Evolutionary conservation across 2,113 vertebrate genomes (phyloP).

Genomic region (Scomber scombrus): DNA sequence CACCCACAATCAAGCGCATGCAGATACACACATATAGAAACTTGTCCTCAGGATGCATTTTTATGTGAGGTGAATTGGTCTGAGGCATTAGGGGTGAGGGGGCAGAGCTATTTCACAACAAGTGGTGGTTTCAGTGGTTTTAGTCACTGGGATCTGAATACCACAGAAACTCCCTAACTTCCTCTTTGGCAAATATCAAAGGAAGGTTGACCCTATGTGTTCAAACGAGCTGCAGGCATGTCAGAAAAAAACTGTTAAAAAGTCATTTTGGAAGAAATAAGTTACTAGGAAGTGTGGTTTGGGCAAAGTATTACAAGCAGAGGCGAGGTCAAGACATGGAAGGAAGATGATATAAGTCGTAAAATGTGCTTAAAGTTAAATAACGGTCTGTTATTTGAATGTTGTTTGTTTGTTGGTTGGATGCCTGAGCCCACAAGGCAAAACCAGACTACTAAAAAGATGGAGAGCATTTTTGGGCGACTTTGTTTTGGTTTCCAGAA

Average conservation of each 20-base stretch:
- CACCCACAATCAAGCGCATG: conserved; percentile 25
- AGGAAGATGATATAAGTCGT: neutral
- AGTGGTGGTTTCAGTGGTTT: conserved; percentile 74
- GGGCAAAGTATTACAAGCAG: neutral
- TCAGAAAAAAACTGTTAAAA: conserved; percentile 20
- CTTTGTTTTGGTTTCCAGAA: conserved; percentile 52
- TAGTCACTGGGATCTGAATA: conserved; percentile 58
- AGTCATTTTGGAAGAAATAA: conserved; percentile 40
- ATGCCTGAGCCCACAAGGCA: conserved; percentile 17
- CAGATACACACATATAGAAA: conserved; percentile 40
- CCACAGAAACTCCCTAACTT: conserved; percentile 65
- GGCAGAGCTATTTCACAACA: conserved; percentile 73
- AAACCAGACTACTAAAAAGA: conserved; percentile 41
- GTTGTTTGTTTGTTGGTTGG: conserved; percentile 30
- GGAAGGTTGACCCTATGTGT: conserved; percentile 35
- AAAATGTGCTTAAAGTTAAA: conserved; percentile 28
- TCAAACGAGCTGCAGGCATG: conserved; percentile 23
- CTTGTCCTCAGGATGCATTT: conserved; percentile 51
- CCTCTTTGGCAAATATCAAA: conserved; percentile 64
- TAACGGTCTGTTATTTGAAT: conserved; percentile 26
- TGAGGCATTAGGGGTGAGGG: conserved; percentile 50
- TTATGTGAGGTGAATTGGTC: conserved; percentile 56
- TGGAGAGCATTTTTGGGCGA: conserved; percentile 17
- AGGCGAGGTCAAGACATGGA: neutral
- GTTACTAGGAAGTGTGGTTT: conserved; percentile 31